phyloP scores from a whole-genome alignment of 2,797 vertebrate species.

The Pantherophis alleghaniensis region DNA sequence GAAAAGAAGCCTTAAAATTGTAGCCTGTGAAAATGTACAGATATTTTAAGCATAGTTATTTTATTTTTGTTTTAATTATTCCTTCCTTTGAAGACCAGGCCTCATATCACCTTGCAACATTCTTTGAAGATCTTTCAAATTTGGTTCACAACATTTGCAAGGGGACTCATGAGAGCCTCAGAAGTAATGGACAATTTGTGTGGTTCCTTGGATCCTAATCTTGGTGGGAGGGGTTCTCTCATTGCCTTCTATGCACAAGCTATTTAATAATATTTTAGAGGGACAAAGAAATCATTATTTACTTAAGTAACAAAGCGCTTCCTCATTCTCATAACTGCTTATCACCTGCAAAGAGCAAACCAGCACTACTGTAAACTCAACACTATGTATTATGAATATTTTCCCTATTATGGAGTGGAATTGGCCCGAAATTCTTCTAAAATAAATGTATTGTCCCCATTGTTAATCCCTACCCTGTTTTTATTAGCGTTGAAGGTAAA shows the following conservation, averaged over 20 bases:
- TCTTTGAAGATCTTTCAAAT: background rate
- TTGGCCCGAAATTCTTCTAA: background rate
- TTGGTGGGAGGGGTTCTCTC: background rate
- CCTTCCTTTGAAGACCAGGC: background rate
- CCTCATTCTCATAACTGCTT: background rate
- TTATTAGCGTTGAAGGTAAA: background rate
- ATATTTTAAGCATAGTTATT: background rate
- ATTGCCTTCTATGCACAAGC: slow-evolving; percentile 34
- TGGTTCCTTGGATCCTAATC: background rate
- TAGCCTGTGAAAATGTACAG: background rate
- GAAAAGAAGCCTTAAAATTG: background rate
- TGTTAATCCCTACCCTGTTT: background rate
- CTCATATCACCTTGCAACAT: background rate
- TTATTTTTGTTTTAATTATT: background rate
- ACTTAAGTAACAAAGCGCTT: background rate
- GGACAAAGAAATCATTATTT: background rate
- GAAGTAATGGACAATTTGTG: background rate
- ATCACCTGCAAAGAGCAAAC: background rate
- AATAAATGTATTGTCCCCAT: background rate
- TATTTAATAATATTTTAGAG: slow-evolving; percentile 5
- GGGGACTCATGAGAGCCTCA: background rate
- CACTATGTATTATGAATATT: background rate
- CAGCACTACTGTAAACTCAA: background rate
- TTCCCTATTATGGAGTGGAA: background rate
- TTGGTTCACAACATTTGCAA: background rate